Evolutionary conservation across 2,888 invertebrate species (phyloP), one percentile per base, ranked within the genome.

Genomic region (Andrena minutula): DNA sequence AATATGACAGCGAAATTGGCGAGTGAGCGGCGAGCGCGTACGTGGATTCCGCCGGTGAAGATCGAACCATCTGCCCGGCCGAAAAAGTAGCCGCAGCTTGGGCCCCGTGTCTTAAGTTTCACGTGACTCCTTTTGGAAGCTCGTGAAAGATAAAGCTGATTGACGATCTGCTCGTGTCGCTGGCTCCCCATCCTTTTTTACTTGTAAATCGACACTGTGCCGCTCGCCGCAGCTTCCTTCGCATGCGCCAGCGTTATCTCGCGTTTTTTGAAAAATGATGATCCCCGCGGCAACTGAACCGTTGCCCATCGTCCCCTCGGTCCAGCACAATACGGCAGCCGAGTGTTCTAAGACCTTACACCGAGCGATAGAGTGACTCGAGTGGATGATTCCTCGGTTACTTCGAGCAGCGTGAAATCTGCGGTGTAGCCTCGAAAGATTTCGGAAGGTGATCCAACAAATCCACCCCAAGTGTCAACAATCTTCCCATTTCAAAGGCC

Each of bases 61-160:
- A 26, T 79, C 86, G 81, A 73, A 72, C 87, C 88, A 88, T 86
- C 88, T 88, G 88, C 61, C 51, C 69, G 23, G 8, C 10, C 30
- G 56, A 71, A 70, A 70, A 74, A 73, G 41, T 41, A 60, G 32
- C 28, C 26, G 41, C 75, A 86, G 76, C 78, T 77, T 77, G 87
- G 61, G 10, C 41, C 16, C 41, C 61, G 76, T 51, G 74, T 86
- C 82, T 88, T 81, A 32, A 61, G 74, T 88, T 88, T 85, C 88
- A 58, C 64, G 63, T 49, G 69, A 32, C 66, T 73, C 66, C 58
- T 56, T 69, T 61, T 65, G 64, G 66, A 75, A 78, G 53, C 56
- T 41, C 74, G 69, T 80, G 82, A 79, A 86, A 81, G 78, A 81
- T 85, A 81, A 85, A 70, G 58, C 76, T 72, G 65, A 65, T 35